Evolutionary conservation across 2,888 invertebrate species (phyloP).

Genomic region (Eupithecia pulchellata): DNA sequence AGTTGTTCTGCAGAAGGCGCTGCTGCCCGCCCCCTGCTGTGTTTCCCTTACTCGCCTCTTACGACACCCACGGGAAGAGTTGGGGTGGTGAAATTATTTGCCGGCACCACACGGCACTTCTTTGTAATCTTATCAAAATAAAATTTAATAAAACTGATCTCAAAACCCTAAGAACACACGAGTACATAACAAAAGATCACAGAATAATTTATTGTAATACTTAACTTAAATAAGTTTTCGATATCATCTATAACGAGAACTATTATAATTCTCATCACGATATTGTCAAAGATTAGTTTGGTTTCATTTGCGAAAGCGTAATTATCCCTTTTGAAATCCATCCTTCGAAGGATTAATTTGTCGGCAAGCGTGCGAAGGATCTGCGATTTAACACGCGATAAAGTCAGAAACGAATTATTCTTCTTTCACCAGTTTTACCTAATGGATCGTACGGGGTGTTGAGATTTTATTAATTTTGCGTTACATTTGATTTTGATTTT

Average conservation of each 20-base stretch:
- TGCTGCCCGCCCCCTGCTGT: too few relatives aligned
- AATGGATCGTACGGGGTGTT: slow-evolving; percentile 37
- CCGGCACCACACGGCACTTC: too few relatives aligned
- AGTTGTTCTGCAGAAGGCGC: too few relatives aligned
- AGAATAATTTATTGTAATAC: neutral
- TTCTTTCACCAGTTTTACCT: slow-evolving; percentile 52
- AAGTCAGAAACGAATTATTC: slow-evolving; percentile 60
- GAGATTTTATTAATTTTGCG: slow-evolving; percentile 32
- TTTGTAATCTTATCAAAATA: too few relatives aligned
- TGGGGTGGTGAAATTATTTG: too few relatives aligned
- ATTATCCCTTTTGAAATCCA: slow-evolving; percentile 6
- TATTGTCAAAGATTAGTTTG: neutral
- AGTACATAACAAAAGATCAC: too few relatives aligned
- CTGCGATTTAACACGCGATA: slow-evolving; percentile 68
- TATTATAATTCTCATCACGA: slow-evolving; percentile 3
- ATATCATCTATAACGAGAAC: neutral
- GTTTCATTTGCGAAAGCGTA: neutral
- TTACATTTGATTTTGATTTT: slow-evolving; percentile 35
- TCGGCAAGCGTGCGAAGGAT: slow-evolving; percentile 64
- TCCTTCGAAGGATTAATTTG: slow-evolving; percentile 67
- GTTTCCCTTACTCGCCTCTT: too few relatives aligned
- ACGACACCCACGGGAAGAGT: too few relatives aligned
- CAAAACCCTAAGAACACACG: too few relatives aligned
- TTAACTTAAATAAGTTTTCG: neutral
- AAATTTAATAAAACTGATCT: too few relatives aligned